phyloP scores from a whole-genome alignment of 1,140 invertebrate genomes.

The Drosophila burlai region DNA sequence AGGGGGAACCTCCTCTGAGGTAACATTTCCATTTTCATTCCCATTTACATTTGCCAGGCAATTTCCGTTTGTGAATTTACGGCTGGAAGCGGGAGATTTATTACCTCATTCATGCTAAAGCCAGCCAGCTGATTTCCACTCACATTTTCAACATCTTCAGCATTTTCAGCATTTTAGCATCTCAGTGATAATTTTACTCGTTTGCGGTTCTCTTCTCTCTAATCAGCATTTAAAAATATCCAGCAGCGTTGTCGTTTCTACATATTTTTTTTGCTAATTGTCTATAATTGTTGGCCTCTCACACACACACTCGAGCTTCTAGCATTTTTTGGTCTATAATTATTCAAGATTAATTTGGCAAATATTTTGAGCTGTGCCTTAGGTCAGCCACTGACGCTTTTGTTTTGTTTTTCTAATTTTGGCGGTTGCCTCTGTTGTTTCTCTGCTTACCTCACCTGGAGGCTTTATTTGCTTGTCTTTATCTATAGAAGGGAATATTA shows the following conservation, averaged over 20 bases:
- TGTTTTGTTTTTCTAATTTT: constrained; percentile 13
- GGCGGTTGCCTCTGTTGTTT: constrained; percentile 1
- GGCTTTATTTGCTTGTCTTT: constrained; percentile 18
- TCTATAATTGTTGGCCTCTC: constrained; percentile 52
- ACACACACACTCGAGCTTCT: constrained; percentile 5
- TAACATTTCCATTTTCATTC: constrained; percentile 25
- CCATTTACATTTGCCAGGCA: constrained; percentile 43
- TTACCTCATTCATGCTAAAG: constrained; percentile 34
- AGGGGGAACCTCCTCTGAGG: constrained; percentile 11
- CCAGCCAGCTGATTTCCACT: constrained; percentile 3
- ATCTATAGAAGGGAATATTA: constrained; percentile 21
- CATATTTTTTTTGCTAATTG: constrained; percentile 46
- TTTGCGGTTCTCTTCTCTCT: constrained; percentile 9
- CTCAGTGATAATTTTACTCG: constrained; percentile 3
- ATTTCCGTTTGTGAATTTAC: constrained; percentile 41
- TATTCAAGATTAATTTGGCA: constrained; percentile 68
- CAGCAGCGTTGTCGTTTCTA: constrained; percentile 15
- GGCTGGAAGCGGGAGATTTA: constrained; percentile 21
- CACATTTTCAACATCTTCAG: constrained; percentile 13
- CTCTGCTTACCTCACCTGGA: constrained; percentile 46
- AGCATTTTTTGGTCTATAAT: constrained; percentile 43
- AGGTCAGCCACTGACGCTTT: constrained; percentile 20
- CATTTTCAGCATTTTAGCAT: constrained; percentile 12
- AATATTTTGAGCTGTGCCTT: constrained; percentile 47
- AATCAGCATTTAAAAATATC: constrained; percentile 60